Evolutionary conservation across 1,140 invertebrate species (phyloP), one percentile per base, ranked within the genome.

Genomic region (Heliconius hewitsoni): DNA sequence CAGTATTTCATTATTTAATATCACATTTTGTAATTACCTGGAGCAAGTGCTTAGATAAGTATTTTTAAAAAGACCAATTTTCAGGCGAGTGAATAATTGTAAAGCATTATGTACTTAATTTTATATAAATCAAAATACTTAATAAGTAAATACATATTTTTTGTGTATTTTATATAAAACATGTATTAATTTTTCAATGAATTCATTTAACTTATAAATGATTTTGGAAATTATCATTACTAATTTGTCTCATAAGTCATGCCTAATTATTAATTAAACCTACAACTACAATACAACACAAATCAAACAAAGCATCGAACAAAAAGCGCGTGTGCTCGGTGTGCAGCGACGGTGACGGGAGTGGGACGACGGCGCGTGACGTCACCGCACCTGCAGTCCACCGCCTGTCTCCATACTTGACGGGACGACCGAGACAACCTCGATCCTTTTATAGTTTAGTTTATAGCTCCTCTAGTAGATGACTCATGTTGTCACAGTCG

Each of bases 271-370:
- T 37, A 37, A 37, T 0, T 37, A 6, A 37, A 37, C 34, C 34
- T 23, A 23, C 23, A 23, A 23, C 23, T 23, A 23, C 23, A 23
- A 23, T 23, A 3, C 30, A 34, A 34, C 30, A 34, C 30, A 71
- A 55, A 78, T 71, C 73, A 46, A 71, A 80, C 74, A 80, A 80
- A 77, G 79, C 79, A 80, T 57, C 74, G 75, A 70, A 73, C 74
- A 77, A 70, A 50, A 77, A 72, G 79, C 52, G 37, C 73, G 34
- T 8, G 34, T 37, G 34, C 34, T 30, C 34, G 34, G 55, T 74
- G 71, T 78, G 74, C 71, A 76, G 71, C 74, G 75, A 80, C 75
- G 70, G 79, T 77, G 79, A 76, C 71, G 71, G 57, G 79, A 23
- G 66, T 34, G 34, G 34, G 34, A 34, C 34, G 79, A 75, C 46